Evolutionary conservation across 1,140 invertebrate species (phyloP).

Genomic region (Drosophila hydei): DNA sequence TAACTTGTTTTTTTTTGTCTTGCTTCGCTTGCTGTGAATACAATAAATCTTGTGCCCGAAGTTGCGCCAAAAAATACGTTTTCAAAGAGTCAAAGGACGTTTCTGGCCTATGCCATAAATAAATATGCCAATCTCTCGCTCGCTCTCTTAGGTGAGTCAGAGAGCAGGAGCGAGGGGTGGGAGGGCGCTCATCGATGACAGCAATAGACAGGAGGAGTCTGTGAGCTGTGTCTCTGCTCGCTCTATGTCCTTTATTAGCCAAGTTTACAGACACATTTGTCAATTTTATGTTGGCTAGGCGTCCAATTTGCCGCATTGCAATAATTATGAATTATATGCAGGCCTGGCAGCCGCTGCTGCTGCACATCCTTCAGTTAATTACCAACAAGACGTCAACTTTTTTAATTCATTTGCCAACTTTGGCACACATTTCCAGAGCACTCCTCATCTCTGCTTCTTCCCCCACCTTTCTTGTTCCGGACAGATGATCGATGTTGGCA

Average conservation of each 20-base stretch:
- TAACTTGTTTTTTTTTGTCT: constrained; percentile 59
- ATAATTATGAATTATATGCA: constrained; percentile 79
- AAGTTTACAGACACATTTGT: constrained; percentile 84
- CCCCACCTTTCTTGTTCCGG: constrained; percentile 13
- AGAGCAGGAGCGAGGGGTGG: neutral
- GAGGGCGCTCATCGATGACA: constrained; percentile 20
- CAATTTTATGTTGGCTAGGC: constrained; percentile 81
- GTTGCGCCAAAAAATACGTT: constrained; percentile 42
- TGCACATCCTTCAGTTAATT: constrained; percentile 60
- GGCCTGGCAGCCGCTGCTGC: constrained; percentile 29
- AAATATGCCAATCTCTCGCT: constrained; percentile 19
- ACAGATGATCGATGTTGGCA: constrained; percentile 66
- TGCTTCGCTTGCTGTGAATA: constrained; percentile 8
- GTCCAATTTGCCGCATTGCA: constrained; percentile 73
- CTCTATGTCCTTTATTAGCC: constrained; percentile 68
- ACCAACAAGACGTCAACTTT: constrained; percentile 64
- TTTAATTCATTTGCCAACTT: constrained; percentile 71
- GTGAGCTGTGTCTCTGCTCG: neutral
- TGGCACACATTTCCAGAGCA: constrained; percentile 57
- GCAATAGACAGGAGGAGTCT: neutral
- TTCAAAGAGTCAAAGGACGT: constrained; percentile 12
- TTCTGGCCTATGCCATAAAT: constrained; percentile 23
- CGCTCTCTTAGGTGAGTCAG: neutral
- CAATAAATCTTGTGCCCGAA: constrained; percentile 61
- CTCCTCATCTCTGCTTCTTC: too few species aligned